Conservation (phyloP, 2,113 vertebrate genomes). For the Xenopus borealis region DNA sequence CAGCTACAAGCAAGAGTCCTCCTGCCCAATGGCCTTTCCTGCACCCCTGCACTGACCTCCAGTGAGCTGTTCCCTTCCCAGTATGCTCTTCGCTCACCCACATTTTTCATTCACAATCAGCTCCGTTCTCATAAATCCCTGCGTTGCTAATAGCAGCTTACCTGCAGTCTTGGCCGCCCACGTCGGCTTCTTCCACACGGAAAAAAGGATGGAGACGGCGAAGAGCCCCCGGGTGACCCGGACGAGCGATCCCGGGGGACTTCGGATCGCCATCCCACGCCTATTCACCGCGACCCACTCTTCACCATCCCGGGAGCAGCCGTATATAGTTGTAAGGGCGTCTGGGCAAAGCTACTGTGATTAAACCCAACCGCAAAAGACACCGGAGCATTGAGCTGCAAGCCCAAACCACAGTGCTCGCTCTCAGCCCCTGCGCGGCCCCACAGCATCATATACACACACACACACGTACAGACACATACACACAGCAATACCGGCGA, state of each 20-base stretch:
- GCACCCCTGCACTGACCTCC: neutral
- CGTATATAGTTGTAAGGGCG: neutral
- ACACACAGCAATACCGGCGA: neutral
- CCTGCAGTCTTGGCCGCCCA: slow-evolving; percentile 28
- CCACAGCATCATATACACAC: slow-evolving; percentile 14
- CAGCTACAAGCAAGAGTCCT: neutral
- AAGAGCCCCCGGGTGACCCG: slow-evolving; percentile 37
- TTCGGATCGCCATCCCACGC: slow-evolving; percentile 35
- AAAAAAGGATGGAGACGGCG: slow-evolving; percentile 31
- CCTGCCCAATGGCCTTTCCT: neutral
- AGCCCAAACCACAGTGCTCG: slow-evolving; percentile 9
- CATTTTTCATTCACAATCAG: too few species aligned
- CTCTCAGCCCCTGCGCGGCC: neutral
- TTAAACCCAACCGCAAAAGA: neutral
- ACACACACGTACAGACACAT: too few species aligned
- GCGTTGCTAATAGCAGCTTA: neutral
- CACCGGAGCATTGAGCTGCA: neutral
- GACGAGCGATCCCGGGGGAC: slow-evolving; percentile 27
- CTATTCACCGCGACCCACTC: slow-evolving; percentile 28
- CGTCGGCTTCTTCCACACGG: slow-evolving; percentile 20
- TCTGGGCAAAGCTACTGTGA: neutral
- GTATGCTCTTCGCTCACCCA: neutral
- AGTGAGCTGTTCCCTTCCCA: neutral
- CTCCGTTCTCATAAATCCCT: neutral
- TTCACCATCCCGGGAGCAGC: slow-evolving; percentile 14